A percentile compares a stretch with the other conserved stretches of the same genome.
These are phyloP conservation scores for Malacosoma neustria DNA, from an alignment of 2,888 invertebrate genomes.

Conservation along the genomic window DNA sequence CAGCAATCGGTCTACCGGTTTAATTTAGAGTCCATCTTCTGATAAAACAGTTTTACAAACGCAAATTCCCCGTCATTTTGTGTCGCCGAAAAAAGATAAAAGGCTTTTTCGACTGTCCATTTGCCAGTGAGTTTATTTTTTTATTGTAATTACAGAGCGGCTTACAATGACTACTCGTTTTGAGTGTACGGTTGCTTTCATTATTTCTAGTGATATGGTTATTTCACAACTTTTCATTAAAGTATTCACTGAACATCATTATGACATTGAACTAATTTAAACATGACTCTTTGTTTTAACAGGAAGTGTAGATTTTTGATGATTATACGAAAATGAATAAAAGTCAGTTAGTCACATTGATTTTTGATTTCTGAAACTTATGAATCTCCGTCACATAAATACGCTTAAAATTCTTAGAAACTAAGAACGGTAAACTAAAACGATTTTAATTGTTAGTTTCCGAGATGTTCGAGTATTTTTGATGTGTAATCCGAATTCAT, in stretches of 20 bases:
- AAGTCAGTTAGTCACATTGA: too few relatives aligned
- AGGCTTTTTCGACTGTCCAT: conserved; percentile 29
- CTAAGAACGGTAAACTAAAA: too few relatives aligned
- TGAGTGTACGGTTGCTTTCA: conserved; percentile 43
- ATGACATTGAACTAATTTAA: conserved; percentile 33
- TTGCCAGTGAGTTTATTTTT: conserved; percentile 31
- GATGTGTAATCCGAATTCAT: too few relatives aligned
- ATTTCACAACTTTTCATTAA: conserved; percentile 44
- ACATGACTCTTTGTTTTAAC: conserved; percentile 23
- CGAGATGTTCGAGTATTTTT: too few relatives aligned
- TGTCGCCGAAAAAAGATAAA: conserved; percentile 33
- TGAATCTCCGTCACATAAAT: too few relatives aligned
- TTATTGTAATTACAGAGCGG: conserved; percentile 56
- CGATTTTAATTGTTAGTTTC: too few relatives aligned
- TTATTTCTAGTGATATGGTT: conserved; percentile 67
- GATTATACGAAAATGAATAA: too few relatives aligned
- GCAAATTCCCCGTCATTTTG: conserved; percentile 55
- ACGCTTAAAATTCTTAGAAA: too few relatives aligned
- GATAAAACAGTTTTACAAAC: conserved; percentile 53
- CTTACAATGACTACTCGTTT: conserved; percentile 31
- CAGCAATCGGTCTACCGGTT: conserved; percentile 61
- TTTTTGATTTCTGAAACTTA: too few relatives aligned
- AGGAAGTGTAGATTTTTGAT: conserved; percentile 27
- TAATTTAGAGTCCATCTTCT: conserved; percentile 41
- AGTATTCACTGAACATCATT: conserved; percentile 34